Base-by-base conservation (phyloP, 1,140 invertebrate genomes). In the Kradibia gibbosae region DNA sequence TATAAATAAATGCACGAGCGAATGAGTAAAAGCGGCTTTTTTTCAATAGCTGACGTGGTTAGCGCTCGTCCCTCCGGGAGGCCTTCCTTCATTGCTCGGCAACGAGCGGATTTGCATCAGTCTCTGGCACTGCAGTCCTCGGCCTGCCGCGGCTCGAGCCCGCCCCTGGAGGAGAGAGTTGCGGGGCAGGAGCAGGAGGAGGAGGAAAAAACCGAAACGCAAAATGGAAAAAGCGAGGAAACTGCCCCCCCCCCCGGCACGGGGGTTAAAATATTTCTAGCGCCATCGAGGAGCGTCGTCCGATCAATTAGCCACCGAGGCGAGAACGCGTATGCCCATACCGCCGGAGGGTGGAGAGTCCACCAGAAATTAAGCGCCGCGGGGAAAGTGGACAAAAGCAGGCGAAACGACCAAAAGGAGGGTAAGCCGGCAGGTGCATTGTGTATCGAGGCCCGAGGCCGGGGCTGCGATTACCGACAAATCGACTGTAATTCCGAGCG, bases 231-330 rank as follows among this genome's bases (percentile, higher is more conserved):
- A 34, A 45, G 42, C 70, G 55, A 25, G 20, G 70, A 22, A 28
- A 28, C 31, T 31, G 50, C 8, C 25, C n/a, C 45, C 45, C 7
- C 17, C 45, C 50, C 73, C 73, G 39, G 73, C 45, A 53, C 55
- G 55, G 8, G 31, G 73, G 53, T 50, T 25, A 28, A 55, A 80
- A 62, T 62, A n/a, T n/a, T 74, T 67, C 28, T 57, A 73, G 57
- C 57, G 71, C 79, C 45, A 74, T 80, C 70, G 70, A 70, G 73
- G 60, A 75, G 60, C 72, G 72, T 81, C 73, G 76, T 81, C 79
- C 72, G 79, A 81, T 81, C 79, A 81, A 81, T 81, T 81, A 81
- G 79, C 79, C 73, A 50, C 5, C 31, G 65, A 72, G 48, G 67
- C 65, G 78, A 71, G 39, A 72, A 72, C 31, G 39, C 20, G 62